Percentiles rank a stretch among this genome's conserved stretches.
These are phyloP conservation scores for Mystacides longicornis DNA, from an alignment of 2,888 invertebrate genomes.

Conservation along the genomic window DNA sequence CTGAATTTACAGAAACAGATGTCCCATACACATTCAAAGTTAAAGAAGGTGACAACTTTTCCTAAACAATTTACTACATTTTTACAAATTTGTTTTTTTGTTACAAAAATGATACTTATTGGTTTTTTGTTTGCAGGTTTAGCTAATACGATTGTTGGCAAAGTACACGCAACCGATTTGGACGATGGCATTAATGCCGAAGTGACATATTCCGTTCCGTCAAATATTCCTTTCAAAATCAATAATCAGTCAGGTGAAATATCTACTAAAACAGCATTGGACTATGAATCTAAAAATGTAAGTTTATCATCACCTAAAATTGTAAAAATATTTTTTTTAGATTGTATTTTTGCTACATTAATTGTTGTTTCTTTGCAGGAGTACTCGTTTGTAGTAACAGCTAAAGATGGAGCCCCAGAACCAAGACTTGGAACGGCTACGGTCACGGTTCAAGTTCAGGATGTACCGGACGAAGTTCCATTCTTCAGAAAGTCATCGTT, in stretches of 20 bases:
- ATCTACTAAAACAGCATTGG: slow-evolving; percentile 63
- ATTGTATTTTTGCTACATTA: neutral
- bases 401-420: slow-evolving; percentile 81
- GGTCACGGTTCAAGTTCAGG: slow-evolving; percentile 71
- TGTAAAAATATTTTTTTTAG: neutral
- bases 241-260: slow-evolving; percentile 76
- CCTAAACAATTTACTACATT: neutral
- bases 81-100: neutral
- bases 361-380: slow-evolving; percentile 52
- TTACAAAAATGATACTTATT: neutral
- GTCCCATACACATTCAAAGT: slow-evolving; percentile 76
- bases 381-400: slow-evolving; percentile 79
- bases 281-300: slow-evolving; percentile 77
- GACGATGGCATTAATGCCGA: slow-evolving; percentile 81
- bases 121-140: slow-evolving; percentile 34
- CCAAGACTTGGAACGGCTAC: slow-evolving; percentile 80
- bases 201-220: slow-evolving; percentile 72
- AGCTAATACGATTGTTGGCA: slow-evolving; percentile 57
- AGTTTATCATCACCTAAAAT: slow-evolving; percentile 28
- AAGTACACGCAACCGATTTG: slow-evolving; percentile 76
- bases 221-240: slow-evolving; percentile 70
- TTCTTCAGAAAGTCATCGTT: slow-evolving; percentile 66
- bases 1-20: slow-evolving; percentile 67
- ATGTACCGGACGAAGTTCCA: slow-evolving; percentile 77
- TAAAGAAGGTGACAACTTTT: slow-evolving; percentile 61